Evolutionary conservation across 2,888 invertebrate genomes (phyloP), one percentile per base, ranked within the genome.

Genomic region (Cheilosia grossa): DNA sequence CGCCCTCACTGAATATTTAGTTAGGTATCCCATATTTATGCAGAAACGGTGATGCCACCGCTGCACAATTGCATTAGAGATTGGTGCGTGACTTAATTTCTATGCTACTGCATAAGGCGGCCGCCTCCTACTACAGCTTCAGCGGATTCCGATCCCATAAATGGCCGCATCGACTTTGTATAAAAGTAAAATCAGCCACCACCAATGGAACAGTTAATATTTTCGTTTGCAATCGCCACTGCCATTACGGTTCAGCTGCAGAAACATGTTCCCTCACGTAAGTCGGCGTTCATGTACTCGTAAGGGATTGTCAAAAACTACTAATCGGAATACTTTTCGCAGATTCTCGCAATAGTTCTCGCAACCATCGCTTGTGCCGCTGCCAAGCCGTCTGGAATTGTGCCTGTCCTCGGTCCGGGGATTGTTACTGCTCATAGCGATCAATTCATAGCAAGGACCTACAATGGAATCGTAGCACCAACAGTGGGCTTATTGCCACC

Each of bases 51-150:
- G 79, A 79, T 72, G 79, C 72, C 72, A 79, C 66, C 72, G 58
- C 51, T 59, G 72, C 72, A 79, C 54, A 77, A 77, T 85, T 85
- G 85, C 85, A 85, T 81, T 85, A 85, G 81, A 85, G 83, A 80
- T 85, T 80, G 47, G 83, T 73, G 85, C 85, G 85, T 85, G 85
- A 85, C 81, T 85, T 66, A 24, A 85, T 85, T 85, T 75, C 75
- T 47, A 85, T 81, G 85, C 81, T 63, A 56, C 81, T 85, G 81
- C 75, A 85, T 81, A 72, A 64, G 80, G 80, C 54, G 70, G 70
- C 63, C 80, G 47, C 64, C 83, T 59, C 85, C 81, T 54, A 75
- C 80, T 49, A 73, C 47, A 64, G 59, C 64, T 24, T 37, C 80
- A 56, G 21, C 33, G 61, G 70, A 81, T 67, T 85, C 58, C 75